Evolutionary conservation across 2,888 invertebrate species (phyloP), one percentile per base, ranked within the genome.

Genomic region (Erannis defoliaria): DNA sequence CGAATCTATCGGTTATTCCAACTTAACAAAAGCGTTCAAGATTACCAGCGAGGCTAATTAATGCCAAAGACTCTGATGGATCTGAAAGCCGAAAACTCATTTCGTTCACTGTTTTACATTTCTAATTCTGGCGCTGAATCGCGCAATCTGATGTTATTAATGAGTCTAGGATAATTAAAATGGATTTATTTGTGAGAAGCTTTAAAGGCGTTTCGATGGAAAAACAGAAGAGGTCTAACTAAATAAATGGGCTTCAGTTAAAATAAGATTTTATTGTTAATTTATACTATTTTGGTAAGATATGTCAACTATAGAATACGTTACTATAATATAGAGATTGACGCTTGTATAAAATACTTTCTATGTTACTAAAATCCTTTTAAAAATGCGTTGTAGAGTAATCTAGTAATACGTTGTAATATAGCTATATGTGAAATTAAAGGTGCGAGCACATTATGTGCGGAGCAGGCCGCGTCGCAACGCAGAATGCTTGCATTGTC

Each of bases 21-120:
- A 68, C 70, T 67, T 61, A 55, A 68, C 64, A 75, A 73, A 75
- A 73, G 69, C 70, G 54, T 64, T 61, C 64, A 62, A 74, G 71
- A 76, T 75, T 74, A 73, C 68, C 64, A 62, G 67, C 67, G 66
- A 64, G 68, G 72, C 77, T 81, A 82, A 85, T 84, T 78, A 83
- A 82, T 81, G 78, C 70, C 60, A 66, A 48, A 54, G 64, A 73
- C 75, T 66, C 74, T 77, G 80, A 81, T 75, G 75, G 77, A 82
- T 82, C 74, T 71, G 67, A 68, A 73, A 72, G 72, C 74, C 77
- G 74, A 79, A 83, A 84, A 82, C 85, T 88, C 85, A 88, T 88
- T 88, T 84, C 80, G 81, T 68, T 65, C 72, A 72, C 86, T 85
- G 80, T 82, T 89, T 89, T 86, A 89, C 86, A 89, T 88, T 88